phyloP scores from a whole-genome alignment of 2,113 vertebrate species.

The Tragelaphus imberbis region DNA sequence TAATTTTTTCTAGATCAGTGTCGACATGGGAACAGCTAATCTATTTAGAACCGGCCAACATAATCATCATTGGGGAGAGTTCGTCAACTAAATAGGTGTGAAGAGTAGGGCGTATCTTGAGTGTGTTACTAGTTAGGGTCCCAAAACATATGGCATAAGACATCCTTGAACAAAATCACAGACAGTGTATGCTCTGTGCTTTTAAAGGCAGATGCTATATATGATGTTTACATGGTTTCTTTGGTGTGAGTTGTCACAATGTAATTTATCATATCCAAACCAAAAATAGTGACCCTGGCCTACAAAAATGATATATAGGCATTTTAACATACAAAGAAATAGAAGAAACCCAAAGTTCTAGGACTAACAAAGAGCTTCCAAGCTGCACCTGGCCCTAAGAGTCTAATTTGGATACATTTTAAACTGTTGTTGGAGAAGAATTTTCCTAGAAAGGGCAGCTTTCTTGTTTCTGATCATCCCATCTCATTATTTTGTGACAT shows the following conservation, averaged over 20 bases:
- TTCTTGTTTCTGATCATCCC: background rate
- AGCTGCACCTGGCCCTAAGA: background rate
- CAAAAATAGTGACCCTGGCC: background rate
- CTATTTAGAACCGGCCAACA: conserved; percentile 67
- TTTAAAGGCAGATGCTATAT: background rate
- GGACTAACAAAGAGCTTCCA: background rate
- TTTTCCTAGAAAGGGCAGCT: background rate
- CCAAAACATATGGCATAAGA: conserved; percentile 63
- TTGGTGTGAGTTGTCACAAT: background rate
- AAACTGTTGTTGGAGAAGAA: background rate
- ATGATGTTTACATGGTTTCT: background rate
- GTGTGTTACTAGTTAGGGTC: conserved; percentile 58
- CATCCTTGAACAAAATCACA: conserved; percentile 46
- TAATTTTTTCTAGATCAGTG: conserved; percentile 48
- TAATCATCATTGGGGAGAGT: conserved; percentile 63
- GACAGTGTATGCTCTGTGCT: background rate
- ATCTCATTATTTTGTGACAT: background rate
- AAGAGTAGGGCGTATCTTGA: conserved; percentile 67
- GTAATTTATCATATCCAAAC: background rate
- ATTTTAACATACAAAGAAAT: background rate
- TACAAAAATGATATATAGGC: background rate
- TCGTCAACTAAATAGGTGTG: conserved; percentile 74
- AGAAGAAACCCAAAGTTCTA: background rate
- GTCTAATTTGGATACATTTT: background rate
- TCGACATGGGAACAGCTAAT: conserved; percentile 52